phyloP scores from a whole-genome alignment of 2,888 invertebrate genomes.

The Polymixis lichenea region DNA sequence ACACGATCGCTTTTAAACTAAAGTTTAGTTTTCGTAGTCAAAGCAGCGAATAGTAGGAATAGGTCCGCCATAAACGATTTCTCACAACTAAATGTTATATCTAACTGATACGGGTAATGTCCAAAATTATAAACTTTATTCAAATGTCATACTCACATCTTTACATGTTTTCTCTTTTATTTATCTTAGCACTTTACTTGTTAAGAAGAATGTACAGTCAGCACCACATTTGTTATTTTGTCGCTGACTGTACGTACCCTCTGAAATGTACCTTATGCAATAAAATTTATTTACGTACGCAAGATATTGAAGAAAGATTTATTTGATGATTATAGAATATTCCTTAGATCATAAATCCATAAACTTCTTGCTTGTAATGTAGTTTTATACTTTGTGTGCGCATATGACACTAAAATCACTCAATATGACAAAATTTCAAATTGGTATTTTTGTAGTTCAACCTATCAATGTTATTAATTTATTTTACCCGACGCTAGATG shows the following conservation, averaged over 20 bases:
- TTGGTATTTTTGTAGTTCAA: conserved; percentile 16
- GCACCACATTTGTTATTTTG: conserved; percentile 58
- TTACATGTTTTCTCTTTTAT: conserved; percentile 47
- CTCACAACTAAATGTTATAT: conserved; percentile 47
- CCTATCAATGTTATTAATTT: conserved; percentile 22
- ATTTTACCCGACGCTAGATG: conserved; percentile 14
- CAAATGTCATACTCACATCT: conserved; percentile 60
- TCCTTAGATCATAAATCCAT: conserved; percentile 13
- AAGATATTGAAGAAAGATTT: conserved; percentile 46
- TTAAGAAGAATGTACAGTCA: conserved; percentile 52
- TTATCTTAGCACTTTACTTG: conserved; percentile 42
- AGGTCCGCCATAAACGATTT: conserved; percentile 51
- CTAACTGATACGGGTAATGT: conserved; percentile 73
- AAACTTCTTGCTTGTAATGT: conserved; percentile 28
- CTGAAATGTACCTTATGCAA: conserved; percentile 63
- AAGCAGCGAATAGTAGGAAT: conserved; percentile 18
- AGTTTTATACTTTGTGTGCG: conserved; percentile 17
- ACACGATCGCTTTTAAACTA: background rate
- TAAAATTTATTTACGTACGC: conserved; percentile 62
- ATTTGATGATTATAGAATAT: conserved; percentile 28
- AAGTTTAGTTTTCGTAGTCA: conserved; percentile 21
- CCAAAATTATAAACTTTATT: conserved; percentile 71
- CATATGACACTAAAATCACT: conserved; percentile 32
- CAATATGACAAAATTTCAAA: conserved; percentile 26
- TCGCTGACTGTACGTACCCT: conserved; percentile 50